Base-by-base conservation (phyloP, 2,888 invertebrate genomes). In the Sycophila texana region DNA sequence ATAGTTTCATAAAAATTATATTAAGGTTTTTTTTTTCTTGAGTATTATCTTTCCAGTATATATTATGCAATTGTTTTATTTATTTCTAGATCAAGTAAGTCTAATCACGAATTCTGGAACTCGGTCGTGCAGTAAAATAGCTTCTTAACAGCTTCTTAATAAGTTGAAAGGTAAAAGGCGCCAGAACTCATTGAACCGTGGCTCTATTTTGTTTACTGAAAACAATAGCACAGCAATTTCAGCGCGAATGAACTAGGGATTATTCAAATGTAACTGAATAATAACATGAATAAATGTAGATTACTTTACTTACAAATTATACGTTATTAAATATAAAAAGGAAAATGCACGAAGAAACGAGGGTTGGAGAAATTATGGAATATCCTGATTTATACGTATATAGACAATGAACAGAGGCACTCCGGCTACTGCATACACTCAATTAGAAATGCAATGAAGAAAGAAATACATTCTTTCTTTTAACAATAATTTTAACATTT, bases 101-200 rank as follows among this genome's bases (percentile, higher is more conserved):
- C n/a, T 72, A 72, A 51, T 51, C 20, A 26, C 39, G 47, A 67
- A 55, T 73, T 39, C 51, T 67, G 60, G 57, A 68, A 68, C 58
- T 58, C 63, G 51, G 18, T 71, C 65, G 65, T 71, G 71, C 68
- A 71, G 18, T 55, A 75, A 79, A 79, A 74, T 70, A 74, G 53
- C 74, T 30, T 71, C 5, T 22, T 22, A 65, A 16, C 30, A n/a
- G 16, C n/a, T 61, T 26, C 30, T 26, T 16, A 16, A 51, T 51
- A 7, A 13, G 13, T 51, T 2, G 1, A 51, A 16, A 51, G 13
- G 13, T 51, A 51, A 16, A 51, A 30, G 30, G 30, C 30, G 2
- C 4, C 30, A 30, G 7, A 4, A 30, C 30, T 30, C 4, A 30
- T 4, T 30, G 4, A 30, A 4, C 30, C 7, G 30, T 10, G 39